Percentiles rank a stretch among this genome's conserved stretches.
Conservation (phyloP, 2,888 invertebrate genomes). For the Lasiommata megera region DNA sequence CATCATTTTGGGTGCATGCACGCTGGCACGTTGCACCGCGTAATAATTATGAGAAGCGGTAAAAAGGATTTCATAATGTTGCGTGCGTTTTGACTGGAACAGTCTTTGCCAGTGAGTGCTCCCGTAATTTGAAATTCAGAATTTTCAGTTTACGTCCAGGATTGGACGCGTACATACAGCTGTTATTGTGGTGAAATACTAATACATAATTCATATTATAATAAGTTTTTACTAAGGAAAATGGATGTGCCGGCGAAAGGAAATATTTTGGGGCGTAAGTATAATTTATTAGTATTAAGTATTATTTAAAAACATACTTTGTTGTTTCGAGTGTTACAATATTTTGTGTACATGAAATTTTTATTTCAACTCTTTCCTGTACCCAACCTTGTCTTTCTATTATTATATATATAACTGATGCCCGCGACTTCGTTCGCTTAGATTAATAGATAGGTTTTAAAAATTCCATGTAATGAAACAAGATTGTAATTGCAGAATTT, state of each 20-base stretch:
- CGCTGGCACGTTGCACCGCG: conserved; percentile 33
- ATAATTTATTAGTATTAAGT: background rate
- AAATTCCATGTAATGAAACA: too few species aligned
- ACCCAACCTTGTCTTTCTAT: too few species aligned
- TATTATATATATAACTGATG: too few species aligned
- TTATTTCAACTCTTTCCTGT: too few species aligned
- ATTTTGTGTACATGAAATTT: too few species aligned
- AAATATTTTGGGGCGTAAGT: conserved; percentile 83
- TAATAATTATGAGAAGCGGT: conserved; percentile 21
- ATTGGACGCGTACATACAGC: too few species aligned
- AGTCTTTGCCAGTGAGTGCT: background rate
- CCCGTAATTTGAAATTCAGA: background rate
- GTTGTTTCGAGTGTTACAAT: too few species aligned
- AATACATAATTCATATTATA: background rate
- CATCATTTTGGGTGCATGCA: conserved; percentile 36
- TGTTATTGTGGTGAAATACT: background rate
- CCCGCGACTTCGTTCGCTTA: too few species aligned
- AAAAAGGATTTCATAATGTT: conserved; percentile 39
- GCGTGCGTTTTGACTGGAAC: conserved; percentile 28
- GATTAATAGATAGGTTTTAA: too few species aligned
- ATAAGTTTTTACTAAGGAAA: conserved; percentile 24
- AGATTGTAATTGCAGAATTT: too few species aligned
- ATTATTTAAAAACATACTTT: too few species aligned
- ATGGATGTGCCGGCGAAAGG: conserved; percentile 81
- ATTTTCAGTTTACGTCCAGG: background rate